Evolutionary conservation across 2,888 invertebrate genomes (phyloP), one percentile per base, ranked within the genome.

Genomic region (Pandemis heparana): DNA sequence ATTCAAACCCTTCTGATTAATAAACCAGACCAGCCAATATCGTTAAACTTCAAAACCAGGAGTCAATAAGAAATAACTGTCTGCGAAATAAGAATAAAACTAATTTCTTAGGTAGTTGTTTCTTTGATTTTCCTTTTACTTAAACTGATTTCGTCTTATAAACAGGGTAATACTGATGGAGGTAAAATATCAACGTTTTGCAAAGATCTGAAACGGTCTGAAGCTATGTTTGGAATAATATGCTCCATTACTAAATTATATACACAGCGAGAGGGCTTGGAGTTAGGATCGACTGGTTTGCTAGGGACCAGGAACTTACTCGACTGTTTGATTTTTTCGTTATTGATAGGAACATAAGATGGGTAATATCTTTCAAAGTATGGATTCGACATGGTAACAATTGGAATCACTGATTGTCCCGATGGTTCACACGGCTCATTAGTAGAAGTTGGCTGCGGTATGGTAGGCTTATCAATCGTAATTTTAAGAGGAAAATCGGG

Each of bases 1-100:
- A 93, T 96, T 12, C 92, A 92, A 79, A 97, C 98, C 0, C 89
- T 96, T 68, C 91, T 97, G 39, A 98, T 98, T 73, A 98, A 98
- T 86, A 96, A 96, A 85, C 98, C 98, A 0, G 96, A 97, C 87
- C 94, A 95, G 77, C 96, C 96, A 23, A 91, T 97, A 53, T 87
- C 89, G 65, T 78, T 93, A 18, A 80, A 82, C 14, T 87, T 93
- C 75, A 81, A 76, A 65, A 72, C 82, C 39, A 81, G 85, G 76
- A 56, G 14, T 46, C 51, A 51, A 38, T 65, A 51, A 38, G 10
- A 65, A n/a, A 48, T 63, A 32, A 14, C 23, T 3, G 14, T 62
- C 56, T 38, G 53, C 12, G 2, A 59, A 32, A 5, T 5, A 66
- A 32, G 32, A 41, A 48, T 51, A 56, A 56, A 59, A 48, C 7